Evolutionary conservation across 2,888 invertebrate genomes (phyloP).

Genomic region (Drosophila sordidula): DNA sequence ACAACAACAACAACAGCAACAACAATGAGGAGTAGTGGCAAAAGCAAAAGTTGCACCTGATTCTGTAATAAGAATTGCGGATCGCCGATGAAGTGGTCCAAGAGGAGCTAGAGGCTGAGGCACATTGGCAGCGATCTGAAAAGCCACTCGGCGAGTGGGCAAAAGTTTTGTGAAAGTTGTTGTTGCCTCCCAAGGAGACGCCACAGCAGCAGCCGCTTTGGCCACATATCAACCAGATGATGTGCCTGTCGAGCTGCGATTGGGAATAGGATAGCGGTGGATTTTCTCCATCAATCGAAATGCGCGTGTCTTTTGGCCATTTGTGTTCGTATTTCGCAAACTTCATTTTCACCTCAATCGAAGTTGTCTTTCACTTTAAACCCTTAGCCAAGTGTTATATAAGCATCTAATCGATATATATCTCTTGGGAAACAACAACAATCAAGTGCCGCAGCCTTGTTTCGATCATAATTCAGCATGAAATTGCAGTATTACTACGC

Average conservation of each 20-base stretch:
- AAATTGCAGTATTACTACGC: conserved; percentile 62
- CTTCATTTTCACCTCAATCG: conserved; percentile 23
- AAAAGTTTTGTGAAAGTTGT: conserved; percentile 76
- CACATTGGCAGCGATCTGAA: not conserved
- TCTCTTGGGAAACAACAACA: not conserved
- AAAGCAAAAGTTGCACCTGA: conserved; percentile 79
- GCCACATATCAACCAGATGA: conserved; percentile 58
- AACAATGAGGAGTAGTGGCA: conserved; percentile 18
- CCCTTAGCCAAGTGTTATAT: conserved; percentile 46
- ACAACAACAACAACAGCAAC: conserved; percentile 9
- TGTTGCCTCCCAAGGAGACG: conserved; percentile 72
- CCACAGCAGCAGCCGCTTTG: conserved; percentile 23
- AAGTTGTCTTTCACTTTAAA: conserved; percentile 6
- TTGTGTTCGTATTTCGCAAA: conserved; percentile 29
- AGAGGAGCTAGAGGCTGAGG: not conserved
- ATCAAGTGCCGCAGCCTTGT: not conserved
- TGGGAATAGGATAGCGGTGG: conserved; percentile 42
- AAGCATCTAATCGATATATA: conserved; percentile 52
- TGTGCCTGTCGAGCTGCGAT: conserved; percentile 42
- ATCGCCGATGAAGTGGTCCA: conserved; percentile 18
- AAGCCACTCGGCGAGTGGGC: conserved; percentile 41
- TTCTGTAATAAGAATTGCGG: conserved; percentile 77
- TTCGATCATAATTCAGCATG: conserved; percentile 56
- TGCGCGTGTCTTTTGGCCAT: conserved; percentile 37
- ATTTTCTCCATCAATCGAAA: conserved; percentile 62